phyloP scores from a whole-genome alignment of 2,113 vertebrate species.

The Grammomys surdaster region DNA sequence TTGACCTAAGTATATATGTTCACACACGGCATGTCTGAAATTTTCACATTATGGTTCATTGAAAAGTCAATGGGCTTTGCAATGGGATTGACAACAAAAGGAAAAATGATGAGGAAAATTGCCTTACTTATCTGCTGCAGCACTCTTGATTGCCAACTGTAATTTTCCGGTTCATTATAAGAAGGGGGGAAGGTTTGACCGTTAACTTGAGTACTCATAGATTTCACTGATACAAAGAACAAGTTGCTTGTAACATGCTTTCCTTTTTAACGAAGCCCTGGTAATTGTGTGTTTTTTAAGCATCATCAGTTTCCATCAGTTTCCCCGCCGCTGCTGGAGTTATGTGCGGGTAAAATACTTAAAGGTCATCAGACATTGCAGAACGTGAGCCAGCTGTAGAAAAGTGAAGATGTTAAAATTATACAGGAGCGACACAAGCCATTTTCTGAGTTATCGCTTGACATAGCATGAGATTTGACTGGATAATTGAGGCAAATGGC shows the following conservation, averaged over 20 bases:
- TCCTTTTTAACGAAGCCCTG: conserved; percentile 85
- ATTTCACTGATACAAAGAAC: conserved; percentile 79
- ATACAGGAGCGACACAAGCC: conserved; percentile 69
- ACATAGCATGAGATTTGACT: conserved; percentile 57
- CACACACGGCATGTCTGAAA: conserved; percentile 77
- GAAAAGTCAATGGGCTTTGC: conserved; percentile 86
- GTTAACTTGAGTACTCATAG: conserved; percentile 83
- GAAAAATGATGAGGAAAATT: conserved; percentile 87
- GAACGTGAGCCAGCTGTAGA: conserved; percentile 51
- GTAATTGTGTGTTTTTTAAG: conserved; percentile 85
- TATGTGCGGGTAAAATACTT: conserved; percentile 74
- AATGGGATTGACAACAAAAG: conserved; percentile 87
- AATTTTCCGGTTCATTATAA: conserved; percentile 88
- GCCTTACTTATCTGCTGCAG: conserved; percentile 87
- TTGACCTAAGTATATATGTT: conserved; percentile 79
- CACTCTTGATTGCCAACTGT: conserved; percentile 85
- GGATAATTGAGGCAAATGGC: conserved; percentile 76
- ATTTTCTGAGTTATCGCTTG: conserved; percentile 75
- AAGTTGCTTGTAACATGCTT: conserved; percentile 78
- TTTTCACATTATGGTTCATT: conserved; percentile 85
- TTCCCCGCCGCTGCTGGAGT: conserved; percentile 80
- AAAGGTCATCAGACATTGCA: conserved; percentile 83
- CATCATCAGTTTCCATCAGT: conserved; percentile 84
- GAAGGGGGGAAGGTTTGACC: conserved; percentile 76
- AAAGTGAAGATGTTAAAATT: conserved; percentile 79